A percentile compares a stretch with the other conserved stretches of the same genome.
These are phyloP conservation scores for Leistus spinibarbis DNA, from an alignment of 2,888 invertebrate genomes.

Conservation along the genomic window DNA sequence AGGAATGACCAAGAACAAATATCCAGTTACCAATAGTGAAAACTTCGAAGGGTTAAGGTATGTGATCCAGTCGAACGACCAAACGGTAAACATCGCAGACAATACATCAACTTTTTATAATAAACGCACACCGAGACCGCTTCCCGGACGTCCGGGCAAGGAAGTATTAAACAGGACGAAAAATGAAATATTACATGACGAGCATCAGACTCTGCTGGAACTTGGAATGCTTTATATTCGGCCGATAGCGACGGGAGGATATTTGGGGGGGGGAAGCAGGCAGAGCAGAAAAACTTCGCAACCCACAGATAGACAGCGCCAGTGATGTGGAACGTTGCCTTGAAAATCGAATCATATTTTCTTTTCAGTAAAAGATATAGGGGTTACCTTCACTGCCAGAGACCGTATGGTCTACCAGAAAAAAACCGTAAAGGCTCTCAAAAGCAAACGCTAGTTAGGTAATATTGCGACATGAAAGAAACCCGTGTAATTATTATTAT, in stretches of 20 bases:
- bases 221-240: conserved; percentile 26
- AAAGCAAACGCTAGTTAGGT: too few relatives aligned
- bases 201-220: not conserved
- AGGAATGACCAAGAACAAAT: too few relatives aligned
- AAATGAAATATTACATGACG: conserved; percentile 29
- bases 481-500: too few relatives aligned
- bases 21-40: too few relatives aligned
- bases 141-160: not conserved
- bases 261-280: not conserved
- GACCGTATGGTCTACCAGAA: too few relatives aligned
- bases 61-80: too few relatives aligned
- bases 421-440: not conserved
- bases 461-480: too few relatives aligned
- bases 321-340: conserved; percentile 29
- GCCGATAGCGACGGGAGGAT: too few relatives aligned
- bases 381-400: not conserved
- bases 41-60: too few relatives aligned
- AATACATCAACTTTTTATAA: too few relatives aligned
- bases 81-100: too few relatives aligned
- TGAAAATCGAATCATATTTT: conserved; percentile 32
- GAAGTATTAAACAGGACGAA: conserved; percentile 4
- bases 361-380: conserved; percentile 5
- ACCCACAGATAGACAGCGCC: conserved; percentile 14
- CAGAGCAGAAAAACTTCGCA: conserved; percentile 6
- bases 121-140: too few relatives aligned